Base-by-base conservation (phyloP, 2,888 invertebrate genomes). In the Ephialtes manifestator region DNA sequence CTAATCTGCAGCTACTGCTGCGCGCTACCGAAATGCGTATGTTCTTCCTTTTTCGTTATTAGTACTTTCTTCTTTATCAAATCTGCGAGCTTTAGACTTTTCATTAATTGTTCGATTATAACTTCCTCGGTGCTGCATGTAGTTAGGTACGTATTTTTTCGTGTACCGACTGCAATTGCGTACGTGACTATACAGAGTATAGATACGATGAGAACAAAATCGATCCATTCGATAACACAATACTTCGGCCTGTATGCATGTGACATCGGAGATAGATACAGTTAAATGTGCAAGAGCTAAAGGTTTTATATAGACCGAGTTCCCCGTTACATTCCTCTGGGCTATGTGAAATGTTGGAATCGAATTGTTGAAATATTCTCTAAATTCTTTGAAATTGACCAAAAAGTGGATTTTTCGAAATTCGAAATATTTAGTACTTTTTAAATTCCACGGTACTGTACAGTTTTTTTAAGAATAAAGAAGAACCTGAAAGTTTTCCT, bases 161-260 rank as follows among this genome's bases (percentile, higher is more conserved):
- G 20, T 20, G n/a, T 39, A 20, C 31, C 2, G 4, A 31, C 31
- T 31, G 31, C 65, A 65, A 65, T 1, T 39, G 65, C 65, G 10
- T 39, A 18, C 20, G n/a, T 11, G 13, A 31, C 18, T 46, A n/a
- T 43, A 58, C 58, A 53, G 39, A 71, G 28, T 46, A 74, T 18
- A n/a, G 58, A 60, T 60, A 74, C 46, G 60, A 60, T 60, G 74
- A 18, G 43, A 43, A n/a, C n/a, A 11, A 7, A 58, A 60, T 46
- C 60, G 74, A 60, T 43, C 60, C 20, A 18, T 24, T 74, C 74
- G 74, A 60, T 43, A 60, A 60, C 28, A 60, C 60, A 60, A 74
- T 18, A 58, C 74, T 46, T 18, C 11, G 39, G 18, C 24, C 20
- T 43, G 20, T 60, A 28, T 18, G 58, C 60, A 74, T 28, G n/a